Conservation (phyloP, 2,888 invertebrate genomes). For the Tachina fera region DNA sequence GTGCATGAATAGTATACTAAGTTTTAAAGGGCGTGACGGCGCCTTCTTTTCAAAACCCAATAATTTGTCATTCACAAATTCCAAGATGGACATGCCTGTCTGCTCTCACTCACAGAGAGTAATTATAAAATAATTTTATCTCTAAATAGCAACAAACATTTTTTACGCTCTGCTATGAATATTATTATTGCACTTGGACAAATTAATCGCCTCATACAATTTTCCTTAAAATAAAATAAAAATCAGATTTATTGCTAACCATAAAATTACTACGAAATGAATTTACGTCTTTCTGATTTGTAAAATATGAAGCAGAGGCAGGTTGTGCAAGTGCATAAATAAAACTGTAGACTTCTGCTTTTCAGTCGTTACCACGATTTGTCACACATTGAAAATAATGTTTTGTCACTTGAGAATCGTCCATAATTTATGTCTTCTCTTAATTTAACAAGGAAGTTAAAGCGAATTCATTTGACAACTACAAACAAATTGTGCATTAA, state of each 20-base stretch:
- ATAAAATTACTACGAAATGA: not conserved
- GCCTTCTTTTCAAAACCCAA: no score
- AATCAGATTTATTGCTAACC: not conserved
- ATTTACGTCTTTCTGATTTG: not conserved
- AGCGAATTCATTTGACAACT: conserved; percentile 37
- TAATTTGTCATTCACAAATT: no score
- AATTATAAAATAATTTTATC: no score
- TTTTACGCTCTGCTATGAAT: no score
- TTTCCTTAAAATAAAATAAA: no score
- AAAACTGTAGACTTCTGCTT: not conserved
- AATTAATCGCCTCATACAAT: no score
- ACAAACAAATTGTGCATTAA: conserved; percentile 30
- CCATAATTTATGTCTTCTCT: conserved; percentile 41
- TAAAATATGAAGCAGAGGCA: not conserved
- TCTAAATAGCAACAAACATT: no score
- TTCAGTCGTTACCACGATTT: not conserved
- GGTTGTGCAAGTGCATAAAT: not conserved
- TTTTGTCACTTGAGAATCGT: conserved; percentile 25
- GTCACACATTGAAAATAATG: conserved; percentile 10
- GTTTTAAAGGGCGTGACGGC: no score
- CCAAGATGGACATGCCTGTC: no score
- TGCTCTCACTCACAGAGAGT: no score
- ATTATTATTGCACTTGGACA: no score
- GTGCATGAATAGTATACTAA: no score
- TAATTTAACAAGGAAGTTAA: conserved; percentile 35